Evolutionary conservation across 1,140 invertebrate species (phyloP), one percentile per base, ranked within the genome.

Genomic region (Argopecten irradians): DNA sequence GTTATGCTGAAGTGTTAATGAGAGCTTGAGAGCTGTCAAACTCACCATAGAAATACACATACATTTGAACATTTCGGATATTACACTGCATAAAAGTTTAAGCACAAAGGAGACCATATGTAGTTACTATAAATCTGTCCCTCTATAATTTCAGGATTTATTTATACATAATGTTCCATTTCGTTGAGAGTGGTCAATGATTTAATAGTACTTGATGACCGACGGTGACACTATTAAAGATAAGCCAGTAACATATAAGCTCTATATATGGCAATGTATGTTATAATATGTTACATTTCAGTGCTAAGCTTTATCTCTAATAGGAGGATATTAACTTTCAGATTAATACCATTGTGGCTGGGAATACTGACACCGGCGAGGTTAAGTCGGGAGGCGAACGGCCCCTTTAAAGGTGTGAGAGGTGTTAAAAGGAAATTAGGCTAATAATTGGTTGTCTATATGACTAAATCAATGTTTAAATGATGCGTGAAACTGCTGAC

Each of bases 381-480:
- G 55, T 71, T 71, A 71, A n/a, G n/a, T 71, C 55, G 28, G 55
- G 13, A n/a, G 55, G 55, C 22, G 28, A 71, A 28, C 22, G 55
- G 22, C 55, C n/a, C 55, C n/a, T 39, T 71, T 71, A 71, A 71
- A 71, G 55, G 55, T 71, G 55, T 28, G 55, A 71, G 28, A 71
- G 55, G 55, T 71, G 55, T 71, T 71, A 71, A 71, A 71, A 71
- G 55, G 55, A 71, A 71, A 71, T 71, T 71, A 71, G 55, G 55
- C 55, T 71, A 71, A 71, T 71, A 71, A 71, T 71, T n/a, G 16
- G 22, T 71, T 71, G 55, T 71, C 55, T 71, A 28, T 71, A 71
- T n/a, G 55, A 71, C 8, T 71, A 71, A 71, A 71, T 71, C 55
- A 71, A 71, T 71, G 55, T 28, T 71, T 5, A n/a, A 71, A 71